Evolutionary conservation across 1,140 invertebrate genomes (phyloP).

Genomic region (Maconellicoccus hirsutus): DNA sequence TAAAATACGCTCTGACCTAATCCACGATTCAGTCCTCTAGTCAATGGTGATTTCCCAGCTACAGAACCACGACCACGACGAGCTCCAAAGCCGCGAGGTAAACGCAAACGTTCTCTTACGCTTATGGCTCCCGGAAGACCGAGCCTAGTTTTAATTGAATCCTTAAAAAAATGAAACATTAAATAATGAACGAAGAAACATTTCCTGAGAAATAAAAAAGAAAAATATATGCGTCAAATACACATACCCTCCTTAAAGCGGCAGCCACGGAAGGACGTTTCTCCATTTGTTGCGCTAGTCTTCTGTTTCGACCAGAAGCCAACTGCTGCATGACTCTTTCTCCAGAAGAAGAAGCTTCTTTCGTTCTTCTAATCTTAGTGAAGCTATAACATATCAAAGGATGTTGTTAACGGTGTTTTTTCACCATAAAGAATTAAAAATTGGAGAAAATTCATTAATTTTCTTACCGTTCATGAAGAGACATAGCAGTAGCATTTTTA

Average conservation of each 20-base stretch:
- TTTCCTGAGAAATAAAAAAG: too few relatives aligned
- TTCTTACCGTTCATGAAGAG: not conserved
- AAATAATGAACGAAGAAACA: too few relatives aligned
- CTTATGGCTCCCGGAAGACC: conserved; percentile 25
- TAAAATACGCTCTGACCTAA: too few relatives aligned
- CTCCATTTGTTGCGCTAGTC: conserved; percentile 42
- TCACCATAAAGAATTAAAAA: not conserved
- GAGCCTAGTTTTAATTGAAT: conserved; percentile 32
- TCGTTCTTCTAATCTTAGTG: conserved; percentile 1
- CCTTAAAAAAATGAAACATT: not conserved
- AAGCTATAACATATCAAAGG: not conserved
- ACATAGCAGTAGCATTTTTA: not conserved
- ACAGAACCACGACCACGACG: not conserved
- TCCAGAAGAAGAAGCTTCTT: not conserved
- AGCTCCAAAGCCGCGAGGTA: not conserved
- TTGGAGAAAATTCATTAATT: not conserved
- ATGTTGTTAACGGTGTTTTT: not conserved
- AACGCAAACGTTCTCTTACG: conserved; percentile 29
- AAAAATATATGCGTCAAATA: not conserved
- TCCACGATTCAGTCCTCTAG: not conserved
- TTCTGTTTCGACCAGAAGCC: conserved; percentile 37
- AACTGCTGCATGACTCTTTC: conserved; percentile 24
- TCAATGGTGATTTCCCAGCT: conserved; percentile 1
- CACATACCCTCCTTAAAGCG: conserved; percentile 32
- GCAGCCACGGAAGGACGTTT: conserved; percentile 38